These are phyloP conservation scores for Tokudaia tokunoshimensis DNA, from an alignment of 2,797 vertebrate species.

Conservation along the genomic window DNA sequence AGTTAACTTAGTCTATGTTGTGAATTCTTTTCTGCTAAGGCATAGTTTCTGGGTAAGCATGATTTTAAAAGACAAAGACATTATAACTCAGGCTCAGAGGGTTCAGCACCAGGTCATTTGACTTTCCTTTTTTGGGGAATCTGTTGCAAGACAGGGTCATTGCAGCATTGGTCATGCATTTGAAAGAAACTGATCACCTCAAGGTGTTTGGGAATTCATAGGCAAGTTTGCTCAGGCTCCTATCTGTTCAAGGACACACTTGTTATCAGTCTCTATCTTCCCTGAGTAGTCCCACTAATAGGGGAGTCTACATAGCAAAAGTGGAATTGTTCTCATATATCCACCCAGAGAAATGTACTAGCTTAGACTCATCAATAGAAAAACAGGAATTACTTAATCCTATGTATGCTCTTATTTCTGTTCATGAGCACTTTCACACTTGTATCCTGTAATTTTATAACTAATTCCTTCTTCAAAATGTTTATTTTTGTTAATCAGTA, in stretches of 20 bases:
- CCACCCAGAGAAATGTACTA: background rate
- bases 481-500: conserved; percentile 53
- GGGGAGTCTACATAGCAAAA: background rate
- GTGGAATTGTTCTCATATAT: accelerated
- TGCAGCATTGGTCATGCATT: background rate
- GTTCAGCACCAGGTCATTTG: background rate
- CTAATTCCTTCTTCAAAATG: conserved; percentile 21
- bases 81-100: background rate
- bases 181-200: background rate
- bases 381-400: background rate
- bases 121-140: background rate
- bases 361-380: background rate
- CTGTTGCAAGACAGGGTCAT: background rate
- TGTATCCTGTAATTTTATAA: conserved; percentile 26
- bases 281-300: background rate
- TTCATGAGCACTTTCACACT: background rate
- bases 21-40: background rate
- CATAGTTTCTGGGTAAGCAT: background rate
- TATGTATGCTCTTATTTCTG: background rate
- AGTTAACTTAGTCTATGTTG: background rate
- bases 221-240: background rate
- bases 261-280: background rate
- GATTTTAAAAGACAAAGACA: background rate
- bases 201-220: background rate
- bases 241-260: background rate